Evolutionary conservation across 1,140 invertebrate genomes (phyloP), one percentile per base, ranked within the genome.

Genomic region (Propsilocerus akamusi): DNA sequence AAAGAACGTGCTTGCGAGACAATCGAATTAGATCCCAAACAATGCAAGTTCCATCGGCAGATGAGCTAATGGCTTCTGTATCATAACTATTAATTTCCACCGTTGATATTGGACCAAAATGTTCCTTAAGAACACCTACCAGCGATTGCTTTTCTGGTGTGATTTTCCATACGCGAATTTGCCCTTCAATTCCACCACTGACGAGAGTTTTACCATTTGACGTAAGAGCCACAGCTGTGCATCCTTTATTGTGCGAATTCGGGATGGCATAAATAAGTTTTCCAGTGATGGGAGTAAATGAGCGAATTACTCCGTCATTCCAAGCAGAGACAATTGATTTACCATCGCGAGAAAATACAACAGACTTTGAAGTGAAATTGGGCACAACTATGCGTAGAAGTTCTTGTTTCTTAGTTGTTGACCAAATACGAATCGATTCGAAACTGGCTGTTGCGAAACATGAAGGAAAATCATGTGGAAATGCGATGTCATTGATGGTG

Each of bases 31-130:
- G 57, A 59, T 92, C 81, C 91, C 91, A 95, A 52, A 95, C 81
- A 51, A 95, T 88, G 56, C 86, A 90, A 5, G 86, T 86, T 17
- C 91, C 90, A 69, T 95, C 91, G 0, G 77, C 81, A 46, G 85
- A 85, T 0, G 89, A 83, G 56, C 86, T 90, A 1, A 90, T 81
- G 2, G 87, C 83, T 63, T 88, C 80, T 1, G 73, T 74, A 58
- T 89, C 77, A 56, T 81, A 74, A 14, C 72, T 72, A 25, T 81
- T 81, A 41, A 93, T 76, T 46, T 83, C 74, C 52, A 96, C 76
- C 10, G 78, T 78, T 0, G 87, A 86, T 23, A 95, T 81, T 12
- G 82, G 80, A 25, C 83, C 86, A 59, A 86, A 86, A 65, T 95
- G 90, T 60, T 93, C 89, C 65, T 92, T 91, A 49, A 94, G 72